Base-by-base conservation (phyloP, 2,113 vertebrate species). In the Murina feae region DNA sequence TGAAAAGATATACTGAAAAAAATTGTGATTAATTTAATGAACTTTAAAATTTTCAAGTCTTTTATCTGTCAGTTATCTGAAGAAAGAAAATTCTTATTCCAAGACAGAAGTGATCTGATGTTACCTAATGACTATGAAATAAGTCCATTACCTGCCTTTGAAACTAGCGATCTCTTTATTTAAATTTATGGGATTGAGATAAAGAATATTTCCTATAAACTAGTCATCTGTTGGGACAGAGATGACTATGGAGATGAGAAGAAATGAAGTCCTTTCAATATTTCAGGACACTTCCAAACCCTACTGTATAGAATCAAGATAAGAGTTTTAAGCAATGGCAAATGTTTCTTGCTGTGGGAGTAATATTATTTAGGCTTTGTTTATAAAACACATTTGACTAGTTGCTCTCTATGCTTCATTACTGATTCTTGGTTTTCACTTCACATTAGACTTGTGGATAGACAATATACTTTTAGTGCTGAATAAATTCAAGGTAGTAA, bases 401-500 rank as follows among this genome's bases (percentile, higher is more conserved):
- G 14, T 82, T 81, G 82, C 25, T 60, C 21, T 75, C 13, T 5
- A 89, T 16, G 35, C 51, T 85, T 81, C 9, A 42, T 72, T 53
- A 86, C 37, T 58, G 12, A 23, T 69, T 88, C 91, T 85, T 42
- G 89, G 78, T 85, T 93, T 23, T 87, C n/a, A 66, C n/a, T 72
- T 88, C 68, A 91, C 32, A 78, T 66, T 95, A 78, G 55, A 92
- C 11, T 85, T 90, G 11, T 53, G 20, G 51, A 58, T 68, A 76
- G 44, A 78, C 86, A 53, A 90, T 1, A 71, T 4, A 68, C 2
- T 63, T 91, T 32, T 94, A 85, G 47, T 37, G 10, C 5, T 81
- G 20, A 69, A 94, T 75, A 94, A 68, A 97, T 68, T 71, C 12
- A 84, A 81, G 28, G 9, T 37, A 87, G n/a, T 83, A 58, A 82